These are phyloP conservation scores for Raphicerus campestris DNA, from an alignment of 2,113 vertebrate species.

Conservation along the genomic window DNA sequence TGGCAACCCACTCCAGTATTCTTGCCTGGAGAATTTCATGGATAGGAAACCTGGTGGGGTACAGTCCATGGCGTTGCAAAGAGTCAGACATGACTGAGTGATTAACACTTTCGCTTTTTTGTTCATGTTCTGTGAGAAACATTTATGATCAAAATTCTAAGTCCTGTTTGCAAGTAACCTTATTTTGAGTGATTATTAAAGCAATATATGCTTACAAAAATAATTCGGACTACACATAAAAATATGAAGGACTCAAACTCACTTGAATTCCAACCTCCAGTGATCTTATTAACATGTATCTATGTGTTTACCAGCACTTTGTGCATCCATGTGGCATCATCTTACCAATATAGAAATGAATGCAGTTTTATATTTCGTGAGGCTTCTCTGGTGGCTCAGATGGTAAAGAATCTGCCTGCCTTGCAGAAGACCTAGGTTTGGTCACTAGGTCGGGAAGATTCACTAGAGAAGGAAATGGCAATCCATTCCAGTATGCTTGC, in stretches of 20 bases:
- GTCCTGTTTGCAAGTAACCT: neutral
- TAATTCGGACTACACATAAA: neutral
- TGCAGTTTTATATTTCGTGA: neutral
- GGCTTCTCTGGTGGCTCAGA: neutral
- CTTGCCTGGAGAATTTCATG: neutral
- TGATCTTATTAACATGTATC: neutral
- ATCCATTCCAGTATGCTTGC: neutral
- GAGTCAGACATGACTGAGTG: neutral
- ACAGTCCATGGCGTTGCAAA: rapidly evolving
- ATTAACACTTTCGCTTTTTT: neutral
- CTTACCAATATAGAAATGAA: neutral
- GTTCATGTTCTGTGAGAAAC: neutral
- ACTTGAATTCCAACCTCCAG: neutral
- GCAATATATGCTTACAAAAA: neutral
- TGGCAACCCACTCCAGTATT: neutral
- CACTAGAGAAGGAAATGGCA: neutral
- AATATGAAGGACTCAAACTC: neutral
- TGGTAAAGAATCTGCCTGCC: neutral
- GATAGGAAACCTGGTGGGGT: neutral
- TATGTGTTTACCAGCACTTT: neutral
- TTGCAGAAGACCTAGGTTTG: neutral
- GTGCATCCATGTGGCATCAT: neutral
- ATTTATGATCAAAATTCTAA: neutral
- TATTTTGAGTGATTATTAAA: neutral
- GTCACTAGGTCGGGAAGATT: neutral